A percentile compares a stretch with the other conserved stretches of the same genome.
These are phyloP conservation scores for Drosophila kurseongensis DNA, from an alignment of 1,140 invertebrate species.

Conservation along the genomic window DNA sequence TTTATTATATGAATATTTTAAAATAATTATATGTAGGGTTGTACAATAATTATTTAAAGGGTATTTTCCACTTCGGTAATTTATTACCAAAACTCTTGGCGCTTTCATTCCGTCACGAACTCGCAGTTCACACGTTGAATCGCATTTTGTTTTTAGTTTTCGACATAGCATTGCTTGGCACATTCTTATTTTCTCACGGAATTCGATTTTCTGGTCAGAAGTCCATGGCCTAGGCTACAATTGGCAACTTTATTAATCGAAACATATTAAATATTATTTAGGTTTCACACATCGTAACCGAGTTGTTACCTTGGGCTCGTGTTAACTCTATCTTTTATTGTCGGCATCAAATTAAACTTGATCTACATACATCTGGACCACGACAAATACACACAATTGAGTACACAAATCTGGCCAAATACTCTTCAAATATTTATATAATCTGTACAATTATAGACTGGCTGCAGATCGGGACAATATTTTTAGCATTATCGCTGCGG, in stretches of 20 bases:
- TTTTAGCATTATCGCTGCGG: constrained; percentile 56
- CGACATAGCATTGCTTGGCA: background rate
- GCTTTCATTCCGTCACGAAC: constrained; percentile 46
- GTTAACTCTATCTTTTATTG: constrained; percentile 50
- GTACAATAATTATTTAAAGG: background rate
- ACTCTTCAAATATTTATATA: constrained; percentile 73
- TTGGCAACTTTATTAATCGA: background rate
- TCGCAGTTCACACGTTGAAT: constrained; percentile 60
- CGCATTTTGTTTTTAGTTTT: constrained; percentile 49
- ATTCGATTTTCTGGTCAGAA: background rate
- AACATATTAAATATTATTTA: background rate
- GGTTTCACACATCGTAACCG: background rate
- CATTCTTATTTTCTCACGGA: constrained; percentile 5
- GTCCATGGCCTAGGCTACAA: constrained; percentile 13
- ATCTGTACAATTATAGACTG: constrained; percentile 71
- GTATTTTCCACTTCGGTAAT: background rate
- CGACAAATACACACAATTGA: constrained; percentile 10
- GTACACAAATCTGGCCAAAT: constrained; percentile 33
- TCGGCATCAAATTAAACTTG: constrained; percentile 57
- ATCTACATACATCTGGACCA: constrained; percentile 43
- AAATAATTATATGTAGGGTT: no score
- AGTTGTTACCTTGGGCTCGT: constrained; percentile 7
- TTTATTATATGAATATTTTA: no score
- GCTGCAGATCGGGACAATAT: constrained; percentile 57
- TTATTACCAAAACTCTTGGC: background rate